Evolutionary conservation across 2,888 invertebrate species (phyloP), one percentile per base, ranked within the genome.

Genomic region (Leucania comma): DNA sequence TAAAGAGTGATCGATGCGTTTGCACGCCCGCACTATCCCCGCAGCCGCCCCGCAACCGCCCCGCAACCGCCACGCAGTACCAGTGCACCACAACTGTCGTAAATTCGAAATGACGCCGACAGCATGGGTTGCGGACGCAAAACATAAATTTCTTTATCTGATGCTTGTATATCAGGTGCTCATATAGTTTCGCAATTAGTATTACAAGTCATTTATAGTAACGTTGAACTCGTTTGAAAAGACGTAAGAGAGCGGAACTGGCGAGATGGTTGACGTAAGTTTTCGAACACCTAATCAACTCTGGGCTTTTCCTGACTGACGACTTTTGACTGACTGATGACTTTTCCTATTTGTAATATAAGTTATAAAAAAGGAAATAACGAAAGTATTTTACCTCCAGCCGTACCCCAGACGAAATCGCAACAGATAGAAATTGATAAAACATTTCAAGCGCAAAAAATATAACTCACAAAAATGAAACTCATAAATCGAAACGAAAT

Each of bases 401-500:
- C 42, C 24, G 58, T 59, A 67, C 35, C 61, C 69, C 24, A 72
- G 68, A 74, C 57, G 12, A 75, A 78, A 78, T 70, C 62, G 68
- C 66, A 67, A 58, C 50, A 72, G 63, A 78, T 73, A 84, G 74
- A 88, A 90, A 91, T 89, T 90, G 90, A 90, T 90, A 91, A 89
- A 91, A 90, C 85, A 88, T 90, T 89, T 86, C 87, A 74, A 80
- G 87, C 85, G 86, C 89, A 90, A 91, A 86, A 93, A 90, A 92
- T 90, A 92, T 92, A 89, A 90, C 88, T 87, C 86, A 85, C 88
- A 89, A 90, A 94, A 93, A 92, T 92, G 90, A 91, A 93, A 92
- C 89, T 90, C 92, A 93, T 94, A 95, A 95, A 95, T 95, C 93
- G 94, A 92, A 93, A 90, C 91, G 90, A 91, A 94, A 93, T 93